phyloP scores from a whole-genome alignment of 2,888 invertebrate genomes.

The Agrochola circellaris region DNA sequence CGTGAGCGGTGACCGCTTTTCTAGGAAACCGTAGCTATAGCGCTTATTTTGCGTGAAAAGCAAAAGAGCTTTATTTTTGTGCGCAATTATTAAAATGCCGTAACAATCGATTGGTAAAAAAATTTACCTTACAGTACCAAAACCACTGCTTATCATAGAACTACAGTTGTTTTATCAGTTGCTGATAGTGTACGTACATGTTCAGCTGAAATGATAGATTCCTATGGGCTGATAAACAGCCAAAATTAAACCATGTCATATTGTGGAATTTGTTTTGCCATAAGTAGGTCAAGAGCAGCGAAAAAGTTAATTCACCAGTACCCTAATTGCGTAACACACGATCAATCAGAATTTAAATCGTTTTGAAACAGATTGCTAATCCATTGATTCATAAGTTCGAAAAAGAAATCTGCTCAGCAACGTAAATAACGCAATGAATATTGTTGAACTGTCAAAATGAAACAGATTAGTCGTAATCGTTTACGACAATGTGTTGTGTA shows the following conservation, averaged over 20 bases:
- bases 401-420: too few species aligned
- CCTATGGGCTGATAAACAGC: conserved; percentile 28
- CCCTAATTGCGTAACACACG: too few species aligned
- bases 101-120: neutral
- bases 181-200: conserved; percentile 36
- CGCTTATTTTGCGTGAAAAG: neutral
- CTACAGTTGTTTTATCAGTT: conserved; percentile 30
- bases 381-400: too few species aligned
- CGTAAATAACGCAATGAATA: too few species aligned
- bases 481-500: too few species aligned
- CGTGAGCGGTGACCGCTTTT: too few species aligned
- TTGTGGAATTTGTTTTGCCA: neutral
- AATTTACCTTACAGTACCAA: neutral
- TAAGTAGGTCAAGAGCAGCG: conserved; percentile 23
- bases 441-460: too few species aligned
- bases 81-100: neutral
- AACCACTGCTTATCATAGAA: conserved; percentile 37
- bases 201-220: conserved; percentile 24
- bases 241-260: conserved; percentile 4
- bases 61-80: neutral
- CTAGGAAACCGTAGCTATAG: too few species aligned
- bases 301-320: neutral
- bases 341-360: too few species aligned
- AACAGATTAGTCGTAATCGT: too few species aligned
- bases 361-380: too few species aligned